These are phyloP conservation scores for Zaprionus lachaisei DNA, from an alignment of 1,140 invertebrate species.

Conservation along the genomic window DNA sequence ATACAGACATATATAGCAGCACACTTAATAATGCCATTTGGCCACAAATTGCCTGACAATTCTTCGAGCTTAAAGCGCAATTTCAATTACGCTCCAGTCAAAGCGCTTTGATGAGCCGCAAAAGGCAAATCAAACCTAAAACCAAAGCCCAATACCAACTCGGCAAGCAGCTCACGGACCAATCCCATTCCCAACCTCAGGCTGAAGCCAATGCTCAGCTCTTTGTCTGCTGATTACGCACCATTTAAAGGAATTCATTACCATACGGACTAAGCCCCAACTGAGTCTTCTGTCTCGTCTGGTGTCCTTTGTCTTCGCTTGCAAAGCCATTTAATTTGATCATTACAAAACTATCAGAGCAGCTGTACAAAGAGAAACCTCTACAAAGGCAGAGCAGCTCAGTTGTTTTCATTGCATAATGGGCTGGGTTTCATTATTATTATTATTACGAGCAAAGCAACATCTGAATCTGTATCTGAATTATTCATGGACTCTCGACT, in stretches of 20 bases:
- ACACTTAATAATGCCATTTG: conserved; percentile 43
- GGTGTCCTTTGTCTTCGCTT: conserved; percentile 26
- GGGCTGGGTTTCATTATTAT: conserved; percentile 56
- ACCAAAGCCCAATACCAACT: conserved; percentile 1
- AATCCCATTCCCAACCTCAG: not conserved
- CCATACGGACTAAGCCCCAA: conserved; percentile 57
- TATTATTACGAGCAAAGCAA: conserved; percentile 52
- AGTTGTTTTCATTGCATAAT: conserved; percentile 46
- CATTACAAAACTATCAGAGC: conserved; percentile 79
- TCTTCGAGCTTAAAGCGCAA: conserved; percentile 63
- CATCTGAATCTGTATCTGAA: conserved; percentile 52
- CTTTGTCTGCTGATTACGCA: conserved; percentile 70
- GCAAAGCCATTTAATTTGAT: conserved; percentile 76
- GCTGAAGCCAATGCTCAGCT: conserved; percentile 1
- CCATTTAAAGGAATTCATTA: conserved; percentile 81
- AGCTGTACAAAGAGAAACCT: conserved; percentile 1
- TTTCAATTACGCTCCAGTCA: conserved; percentile 43
- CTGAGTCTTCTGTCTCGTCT: conserved; percentile 56
- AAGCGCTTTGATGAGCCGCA: conserved; percentile 28
- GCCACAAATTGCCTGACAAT: conserved; percentile 59
- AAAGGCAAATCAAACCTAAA: conserved; percentile 25
- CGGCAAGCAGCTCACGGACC: not conserved
- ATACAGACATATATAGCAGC: not conserved
- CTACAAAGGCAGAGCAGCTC: not conserved
- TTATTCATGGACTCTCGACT: conserved; percentile 66